Percentiles rank a stretch among this genome's conserved stretches.
phyloP scores from a whole-genome alignment of 2,888 invertebrate species.

The Hirtodrosophila alboralis region DNA sequence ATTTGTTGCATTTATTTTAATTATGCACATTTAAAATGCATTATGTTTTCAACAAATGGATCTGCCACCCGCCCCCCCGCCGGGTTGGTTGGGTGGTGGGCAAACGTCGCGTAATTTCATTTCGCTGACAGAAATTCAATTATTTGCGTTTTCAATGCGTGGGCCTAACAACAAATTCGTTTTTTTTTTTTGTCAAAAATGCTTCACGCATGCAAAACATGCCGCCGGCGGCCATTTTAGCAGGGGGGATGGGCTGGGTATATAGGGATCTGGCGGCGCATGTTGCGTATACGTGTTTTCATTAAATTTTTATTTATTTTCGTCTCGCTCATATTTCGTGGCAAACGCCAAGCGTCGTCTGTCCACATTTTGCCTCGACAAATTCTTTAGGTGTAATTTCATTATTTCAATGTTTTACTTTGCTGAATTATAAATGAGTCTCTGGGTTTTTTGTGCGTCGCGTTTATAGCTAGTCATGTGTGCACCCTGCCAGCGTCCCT shows the following conservation, averaged over 20 bases:
- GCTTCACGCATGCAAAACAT: conserved; percentile 62
- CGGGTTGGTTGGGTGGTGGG: conserved; percentile 12
- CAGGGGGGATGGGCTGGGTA: background rate
- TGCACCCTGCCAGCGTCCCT: conserved; percentile 7
- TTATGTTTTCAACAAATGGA: conserved; percentile 51
- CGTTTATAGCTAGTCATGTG: conserved; percentile 69
- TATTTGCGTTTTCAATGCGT: conserved; percentile 66
- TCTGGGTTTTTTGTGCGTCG: conserved; percentile 33
- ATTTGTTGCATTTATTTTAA: conserved; percentile 78
- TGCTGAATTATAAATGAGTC: conserved; percentile 76
- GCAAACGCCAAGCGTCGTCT: conserved; percentile 28
- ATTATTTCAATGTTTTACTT: conserved; percentile 78
- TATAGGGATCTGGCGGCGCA: conserved; percentile 24
- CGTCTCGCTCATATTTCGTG: conserved; percentile 57
- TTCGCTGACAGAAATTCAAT: conserved; percentile 68
- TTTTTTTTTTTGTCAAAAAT: conserved; percentile 68
- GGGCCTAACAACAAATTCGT: conserved; percentile 47
- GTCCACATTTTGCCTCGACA: conserved; percentile 34
- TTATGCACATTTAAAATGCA: conserved; percentile 75
- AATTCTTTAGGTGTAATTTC: conserved; percentile 76
- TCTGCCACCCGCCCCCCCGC: too few species aligned
- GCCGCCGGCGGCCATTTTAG: conserved; percentile 30
- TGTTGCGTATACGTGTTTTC: conserved; percentile 73
- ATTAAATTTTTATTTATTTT: conserved; percentile 73
- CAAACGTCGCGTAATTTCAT: conserved; percentile 62